Evolutionary conservation across 2,797 vertebrate genomes (phyloP), one percentile per base, ranked within the genome.

Genomic region (Hippopotamyrus pictus): DNA sequence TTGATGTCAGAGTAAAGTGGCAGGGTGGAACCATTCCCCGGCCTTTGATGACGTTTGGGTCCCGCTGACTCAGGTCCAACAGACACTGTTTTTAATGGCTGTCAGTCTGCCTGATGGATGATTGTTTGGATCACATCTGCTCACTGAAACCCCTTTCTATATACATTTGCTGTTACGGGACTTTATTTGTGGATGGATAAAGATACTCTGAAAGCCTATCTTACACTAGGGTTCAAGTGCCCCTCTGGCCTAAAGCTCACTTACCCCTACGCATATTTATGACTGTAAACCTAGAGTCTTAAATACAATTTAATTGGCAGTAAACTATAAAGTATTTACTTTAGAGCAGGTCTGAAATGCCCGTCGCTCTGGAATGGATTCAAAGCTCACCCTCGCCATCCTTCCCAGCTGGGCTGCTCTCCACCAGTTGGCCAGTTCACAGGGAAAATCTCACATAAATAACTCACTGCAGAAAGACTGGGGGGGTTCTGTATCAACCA

Each of bases 301-400:
- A 97, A 98, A 96, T 95, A 96, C 96, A 96, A 96, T 97, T 98
- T 97, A 98, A 98, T 97, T 97, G 97, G 97, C 96, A 97, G 96
- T 97, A 97, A 98, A 98, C 92, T 95, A 94, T 94, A 92, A 93
- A 94, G 93, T 97, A 96, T 98, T 98, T 97, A 97, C 96, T 96
- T 97, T 96, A 92, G 91, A 93, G 95, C 94, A 96, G 95, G 96
- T 96, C 97, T 96, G 97, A 97, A 97, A 97, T 96, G 95, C 95
- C 95, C 95, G 95, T 94, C 93, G 94, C 94, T 95, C 96, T 97
- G 95, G 96, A 97, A 96, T 92, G 88, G 94, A 92, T 95, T 97
- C 96, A 96, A 95, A 94, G 95, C 94, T 95, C 96, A 95, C 83
- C 90, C 92, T 87, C 82, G 57, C 88, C 92, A 89, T 90, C 91